Conservation (phyloP, 2,888 invertebrate genomes). For the Lumbricus terrestris region DNA sequence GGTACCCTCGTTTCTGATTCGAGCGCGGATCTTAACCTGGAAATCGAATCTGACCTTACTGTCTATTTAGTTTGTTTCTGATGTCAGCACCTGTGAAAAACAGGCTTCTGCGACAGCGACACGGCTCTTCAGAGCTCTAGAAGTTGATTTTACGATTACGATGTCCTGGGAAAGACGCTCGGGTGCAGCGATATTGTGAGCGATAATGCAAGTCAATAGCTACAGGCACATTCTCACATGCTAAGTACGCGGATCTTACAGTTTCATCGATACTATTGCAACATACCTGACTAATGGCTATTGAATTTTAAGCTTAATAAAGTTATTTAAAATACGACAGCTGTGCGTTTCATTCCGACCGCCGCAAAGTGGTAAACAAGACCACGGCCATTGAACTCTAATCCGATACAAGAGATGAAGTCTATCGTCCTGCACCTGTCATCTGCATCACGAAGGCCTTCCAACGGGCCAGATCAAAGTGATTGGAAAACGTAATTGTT, state of each 20-base stretch:
- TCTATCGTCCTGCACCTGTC: background rate
- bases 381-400: background rate
- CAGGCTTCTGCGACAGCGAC: no score
- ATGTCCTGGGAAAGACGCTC: background rate
- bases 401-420: background rate
- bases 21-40: no score
- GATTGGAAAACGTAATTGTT: background rate
- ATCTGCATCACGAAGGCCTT: background rate
- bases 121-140: no score
- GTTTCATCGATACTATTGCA: background rate
- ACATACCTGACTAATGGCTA: background rate
- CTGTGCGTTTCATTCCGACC: background rate
- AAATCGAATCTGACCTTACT: no score
- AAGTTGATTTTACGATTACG: background rate
- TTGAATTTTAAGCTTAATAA: background rate
- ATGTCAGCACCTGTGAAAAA: no score
- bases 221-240: background rate
- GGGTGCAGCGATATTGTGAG: background rate
- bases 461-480: background rate
- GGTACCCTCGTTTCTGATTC: no score
- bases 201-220: background rate
- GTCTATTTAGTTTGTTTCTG: no score
- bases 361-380: background rate
- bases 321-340: background rate
- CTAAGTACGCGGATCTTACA: background rate